These are phyloP conservation scores for Tenualosa ilisha DNA, from an alignment of 2,797 vertebrate species.

Conservation along the genomic window DNA sequence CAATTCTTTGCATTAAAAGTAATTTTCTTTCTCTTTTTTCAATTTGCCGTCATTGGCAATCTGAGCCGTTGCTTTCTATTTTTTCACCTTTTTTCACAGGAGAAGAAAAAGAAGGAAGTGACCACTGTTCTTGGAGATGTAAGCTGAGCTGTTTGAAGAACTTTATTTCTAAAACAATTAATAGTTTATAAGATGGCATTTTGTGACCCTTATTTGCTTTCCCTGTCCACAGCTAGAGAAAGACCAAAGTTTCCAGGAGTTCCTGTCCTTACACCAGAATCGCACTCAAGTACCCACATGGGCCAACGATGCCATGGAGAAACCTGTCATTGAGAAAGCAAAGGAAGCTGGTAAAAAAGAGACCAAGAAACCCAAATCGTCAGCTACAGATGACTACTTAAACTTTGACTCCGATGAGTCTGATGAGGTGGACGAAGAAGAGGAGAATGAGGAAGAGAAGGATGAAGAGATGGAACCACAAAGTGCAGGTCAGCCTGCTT, in stretches of 20 bases:
- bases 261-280: conserved; percentile 89
- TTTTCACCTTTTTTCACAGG: conserved; percentile 58
- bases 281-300: conserved; percentile 85
- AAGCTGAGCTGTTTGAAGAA: conserved; percentile 53
- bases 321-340: conserved; percentile 42
- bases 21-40: background rate
- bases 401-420: conserved; percentile 94
- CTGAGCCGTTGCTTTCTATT: background rate
- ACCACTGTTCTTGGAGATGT: conserved; percentile 73
- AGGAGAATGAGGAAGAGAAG: conserved; percentile 49
- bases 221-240: conserved; percentile 77
- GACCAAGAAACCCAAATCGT: conserved; percentile 55
- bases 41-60: background rate
- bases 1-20: too few relatives aligned
- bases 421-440: conserved; percentile 69
- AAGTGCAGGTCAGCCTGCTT: background rate
- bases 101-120: conserved; percentile 67
- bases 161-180: background rate
- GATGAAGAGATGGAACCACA: background rate
- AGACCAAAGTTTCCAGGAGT: conserved; percentile 88
- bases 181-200: background rate
- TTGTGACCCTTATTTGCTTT: background rate
- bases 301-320: conserved; percentile 81
- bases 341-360: conserved; percentile 48
- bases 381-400: conserved; percentile 81